A percentile compares a stretch with the other conserved stretches of the same genome.
These are phyloP conservation scores for Phrynosoma platyrhinos DNA, from an alignment of 2,113 vertebrate species.

Conservation along the genomic window DNA sequence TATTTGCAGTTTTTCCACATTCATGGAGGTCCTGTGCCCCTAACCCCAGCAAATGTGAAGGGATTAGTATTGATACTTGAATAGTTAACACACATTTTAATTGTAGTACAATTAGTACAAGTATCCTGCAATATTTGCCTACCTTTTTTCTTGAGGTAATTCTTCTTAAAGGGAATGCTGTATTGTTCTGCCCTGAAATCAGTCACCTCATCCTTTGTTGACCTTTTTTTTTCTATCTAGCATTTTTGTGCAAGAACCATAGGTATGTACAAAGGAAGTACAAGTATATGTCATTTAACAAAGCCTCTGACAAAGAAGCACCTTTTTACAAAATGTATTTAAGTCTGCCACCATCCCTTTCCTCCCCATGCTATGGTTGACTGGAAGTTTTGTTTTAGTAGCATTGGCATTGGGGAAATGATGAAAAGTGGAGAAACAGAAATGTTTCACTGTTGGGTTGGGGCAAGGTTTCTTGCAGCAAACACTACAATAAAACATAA, in stretches of 20 bases:
- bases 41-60: no score
- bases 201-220: not conserved
- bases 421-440: no score
- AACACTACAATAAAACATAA: no score
- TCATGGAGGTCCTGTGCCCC: no score
- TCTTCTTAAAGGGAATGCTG: not conserved
- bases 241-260: not conserved
- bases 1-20: no score
- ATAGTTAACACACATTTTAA: slow-evolving; percentile 11
- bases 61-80: not conserved
- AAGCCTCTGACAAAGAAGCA: not conserved
- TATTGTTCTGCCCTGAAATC: not conserved
- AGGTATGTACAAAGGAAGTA: not conserved
- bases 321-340: not conserved
- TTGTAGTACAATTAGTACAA: not conserved
- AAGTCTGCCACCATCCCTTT: no score
- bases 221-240: not conserved
- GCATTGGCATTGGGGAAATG: no score
- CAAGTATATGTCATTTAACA: not conserved
- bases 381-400: no score
- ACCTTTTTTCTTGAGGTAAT: not conserved
- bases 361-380: no score
- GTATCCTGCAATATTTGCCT: not conserved
- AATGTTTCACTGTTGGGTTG: no score
- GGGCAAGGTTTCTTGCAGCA: no score